Percentiles rank a stretch among this genome's conserved stretches.
Evolutionary conservation across 2,113 vertebrate genomes (phyloP).

Genomic region (Heloderma charlesbogerti): DNA sequence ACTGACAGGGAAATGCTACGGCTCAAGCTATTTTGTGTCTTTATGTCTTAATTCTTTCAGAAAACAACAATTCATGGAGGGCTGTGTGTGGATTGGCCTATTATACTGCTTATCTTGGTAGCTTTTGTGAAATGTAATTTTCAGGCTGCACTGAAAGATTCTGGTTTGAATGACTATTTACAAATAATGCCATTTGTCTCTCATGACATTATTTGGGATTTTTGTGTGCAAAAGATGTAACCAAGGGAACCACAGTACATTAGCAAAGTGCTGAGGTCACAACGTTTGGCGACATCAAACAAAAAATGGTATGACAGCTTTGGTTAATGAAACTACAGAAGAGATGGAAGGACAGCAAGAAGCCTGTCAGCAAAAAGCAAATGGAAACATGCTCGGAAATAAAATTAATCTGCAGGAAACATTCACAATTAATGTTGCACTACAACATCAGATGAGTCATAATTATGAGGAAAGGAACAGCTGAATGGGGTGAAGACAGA

Average conservation of each 20-base stretch:
- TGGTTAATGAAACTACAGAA: constrained; percentile 20
- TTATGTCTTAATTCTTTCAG: neutral
- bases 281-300: neutral
- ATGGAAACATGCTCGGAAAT: constrained; percentile 14
- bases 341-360: neutral
- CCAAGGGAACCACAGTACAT: constrained; percentile 11
- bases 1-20: neutral
- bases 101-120: neutral
- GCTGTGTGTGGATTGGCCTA: neutral
- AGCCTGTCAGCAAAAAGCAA: constrained; percentile 31
- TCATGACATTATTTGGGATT: neutral
- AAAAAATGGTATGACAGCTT: neutral
- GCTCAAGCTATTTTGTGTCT: neutral
- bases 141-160: neutral
- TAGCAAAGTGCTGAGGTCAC: neutral
- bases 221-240: neutral
- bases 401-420: neutral
- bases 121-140: neutral
- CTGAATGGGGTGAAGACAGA: neutral
- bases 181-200: neutral
- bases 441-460: constrained; percentile 35
- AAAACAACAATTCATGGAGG: neutral
- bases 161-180: neutral
- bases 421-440: constrained; percentile 26
- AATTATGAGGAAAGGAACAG: constrained; percentile 8